Base-by-base conservation (phyloP, 1,140 invertebrate species). In the Microplitis mediator region DNA sequence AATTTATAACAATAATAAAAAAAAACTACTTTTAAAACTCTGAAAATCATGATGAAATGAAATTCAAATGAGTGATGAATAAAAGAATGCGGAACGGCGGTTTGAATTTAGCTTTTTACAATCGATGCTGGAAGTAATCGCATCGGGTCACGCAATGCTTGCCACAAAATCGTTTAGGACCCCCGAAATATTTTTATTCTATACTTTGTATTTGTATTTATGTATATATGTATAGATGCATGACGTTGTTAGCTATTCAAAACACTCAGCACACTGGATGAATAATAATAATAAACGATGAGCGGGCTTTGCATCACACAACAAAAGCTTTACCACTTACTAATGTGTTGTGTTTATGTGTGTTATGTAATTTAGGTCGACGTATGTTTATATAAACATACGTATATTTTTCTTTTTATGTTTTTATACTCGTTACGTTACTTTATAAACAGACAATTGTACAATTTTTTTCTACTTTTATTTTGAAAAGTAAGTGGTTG, bases 71-170 rank as follows among this genome's bases (percentile, higher is more conserved):
- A 71, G 23, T 16, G 45, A 52, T 16, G 45, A 52, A 45, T 45
- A 45, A 54, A 62, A 56, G 69, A 71, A 71, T 64, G 69, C 50
- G 50, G 61, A 71, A 71, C 39, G 23, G 39, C 60, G 11, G 60
- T 70, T 45, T 64, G 31, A 36, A 52, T 63, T 32, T 71, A n/a
- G 35, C 32, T 71, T 64, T 45, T 63, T 64, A 50, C 50, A 51
- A 71, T 71, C 69, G 68, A 66, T 73, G 65, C 66, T 61, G 36
- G 63, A 65, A 68, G 58, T 74, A 75, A 75, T 75, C 74, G 74
- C 52, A 72, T 75, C 66, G 71, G 74, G 71, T 75, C 74, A 75
- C 74, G 71, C 74, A 75, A 70, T 75, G 61, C 56, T 61, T 64
- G 50, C 74, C 74, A 66, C 74, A 73, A 73, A 62, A 62, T 62